Evolutionary conservation across 2,113 vertebrate genomes (phyloP).

Genomic region (chimpanzee (Pan troglodytes)): DNA sequence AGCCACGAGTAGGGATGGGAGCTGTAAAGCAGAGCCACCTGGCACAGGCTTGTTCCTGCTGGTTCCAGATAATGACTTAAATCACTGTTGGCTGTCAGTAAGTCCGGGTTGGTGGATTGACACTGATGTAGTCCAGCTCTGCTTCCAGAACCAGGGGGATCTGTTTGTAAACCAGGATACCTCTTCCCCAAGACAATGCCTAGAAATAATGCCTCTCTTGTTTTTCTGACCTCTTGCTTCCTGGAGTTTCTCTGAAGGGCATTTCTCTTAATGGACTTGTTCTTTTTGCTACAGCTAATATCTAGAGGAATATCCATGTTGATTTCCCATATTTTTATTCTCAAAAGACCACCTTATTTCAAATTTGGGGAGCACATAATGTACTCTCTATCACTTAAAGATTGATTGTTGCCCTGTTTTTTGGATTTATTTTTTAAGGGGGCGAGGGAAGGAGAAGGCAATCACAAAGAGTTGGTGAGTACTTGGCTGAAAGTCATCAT

Average conservation of each 20-base stretch:
- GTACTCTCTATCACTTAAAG: neutral
- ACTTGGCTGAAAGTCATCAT: neutral
- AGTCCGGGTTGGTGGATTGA: accelerated
- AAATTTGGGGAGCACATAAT: neutral
- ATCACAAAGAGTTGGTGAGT: neutral
- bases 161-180: neutral
- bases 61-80: neutral
- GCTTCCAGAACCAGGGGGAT: neutral
- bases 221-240: neutral
- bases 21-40: neutral
- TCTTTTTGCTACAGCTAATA: neutral
- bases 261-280: neutral
- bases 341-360: neutral
- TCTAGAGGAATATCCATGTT: neutral
- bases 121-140: neutral
- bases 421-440: neutral
- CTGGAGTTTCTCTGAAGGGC: neutral
- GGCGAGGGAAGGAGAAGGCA: too few species aligned
- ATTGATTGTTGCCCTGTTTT: neutral
- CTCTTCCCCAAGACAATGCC: neutral
- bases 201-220: neutral
- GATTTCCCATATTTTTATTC: conserved; percentile 23
- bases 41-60: neutral
- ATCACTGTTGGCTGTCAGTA: neutral
- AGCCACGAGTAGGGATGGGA: neutral